Evolutionary conservation across 2,888 invertebrate genomes (phyloP), one percentile per base, ranked within the genome.

Genomic region (Leuctra nigra): DNA sequence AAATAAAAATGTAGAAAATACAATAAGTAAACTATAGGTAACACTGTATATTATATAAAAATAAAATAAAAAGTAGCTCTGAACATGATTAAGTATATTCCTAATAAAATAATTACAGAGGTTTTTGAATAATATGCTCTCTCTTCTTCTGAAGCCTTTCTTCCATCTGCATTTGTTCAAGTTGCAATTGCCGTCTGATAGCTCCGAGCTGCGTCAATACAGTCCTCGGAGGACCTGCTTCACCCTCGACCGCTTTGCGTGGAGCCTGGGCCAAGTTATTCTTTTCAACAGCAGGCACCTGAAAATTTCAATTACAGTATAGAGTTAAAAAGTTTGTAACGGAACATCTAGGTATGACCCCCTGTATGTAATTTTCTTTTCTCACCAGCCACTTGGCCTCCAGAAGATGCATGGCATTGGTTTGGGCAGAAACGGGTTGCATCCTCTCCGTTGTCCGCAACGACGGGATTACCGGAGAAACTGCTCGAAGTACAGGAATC

Each of bases 191-290:
- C 13, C 60, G 58, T 9, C 65, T 25, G 53, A 64, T 61, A 11
- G 62, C 63, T 25, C 65, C 65, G 7, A 64, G 61, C 48, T 65
- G 65, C 7, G 64, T 63, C 14, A 65, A 60, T n/a, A 64, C 59
- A 33, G 61, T 64, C 23, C 50, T 57, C 16, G 23, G 41, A 16
- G 35, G 9, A 11, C 50, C 33, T 22, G 9, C 7, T 9, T 20
- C 18, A 2, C 35, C 35, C 16, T 48, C 23, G 14, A 20, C 13
- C 16, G 23, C 41, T 16, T 14, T 24, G 23, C 20, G 29, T 20
- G 25, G 13, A 20, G 55, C 44, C 9, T 18, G 53, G 20, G 35
- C 33, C 11, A 59, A 9, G 11, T 35, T 33, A 24, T 55, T 58
- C 53, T 54, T 60, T 44, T 58, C 50, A 11, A 60, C 60, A 14